Percentiles rank a stretch among this genome's conserved stretches.
Conservation (phyloP, 2,797 vertebrate species). For the Esox masquinongy region DNA sequence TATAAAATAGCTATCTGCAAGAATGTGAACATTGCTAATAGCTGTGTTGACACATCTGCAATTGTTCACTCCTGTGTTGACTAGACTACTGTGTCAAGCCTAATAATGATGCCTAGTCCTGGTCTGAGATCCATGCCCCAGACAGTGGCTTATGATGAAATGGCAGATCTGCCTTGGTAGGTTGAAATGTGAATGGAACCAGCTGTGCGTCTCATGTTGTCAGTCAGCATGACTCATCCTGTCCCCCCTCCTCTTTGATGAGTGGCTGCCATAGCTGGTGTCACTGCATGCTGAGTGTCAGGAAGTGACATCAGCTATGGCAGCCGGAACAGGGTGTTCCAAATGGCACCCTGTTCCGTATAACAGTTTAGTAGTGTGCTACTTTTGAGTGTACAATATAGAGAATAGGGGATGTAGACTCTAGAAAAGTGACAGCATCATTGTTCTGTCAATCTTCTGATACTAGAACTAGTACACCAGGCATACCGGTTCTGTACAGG, state of each 20-base stretch:
- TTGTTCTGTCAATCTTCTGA: not conserved
- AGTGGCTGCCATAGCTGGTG: not conserved
- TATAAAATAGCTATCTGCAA: not conserved
- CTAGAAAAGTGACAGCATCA: not conserved
- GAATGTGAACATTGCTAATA: not conserved
- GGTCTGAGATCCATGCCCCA: not conserved
- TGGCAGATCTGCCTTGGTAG: slow-evolving; percentile 3
- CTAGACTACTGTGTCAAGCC: not conserved
- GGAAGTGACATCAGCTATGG: too few species aligned
- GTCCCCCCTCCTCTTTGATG: not conserved
- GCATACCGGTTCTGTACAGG: not conserved
- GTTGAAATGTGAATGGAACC: not conserved
- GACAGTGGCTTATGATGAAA: not conserved
- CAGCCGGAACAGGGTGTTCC: too few species aligned
- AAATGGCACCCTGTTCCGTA: not conserved
- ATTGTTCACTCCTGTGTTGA: not conserved
- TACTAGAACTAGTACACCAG: not conserved
- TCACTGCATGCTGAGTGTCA: not conserved
- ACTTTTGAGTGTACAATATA: not conserved
- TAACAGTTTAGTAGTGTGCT: not conserved
- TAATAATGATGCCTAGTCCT: not conserved
- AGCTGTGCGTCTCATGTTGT: not conserved
- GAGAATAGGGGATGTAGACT: not conserved
- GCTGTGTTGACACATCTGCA: not conserved
- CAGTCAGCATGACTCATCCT: slow-evolving; percentile 1